Base-by-base conservation (phyloP, 2,888 invertebrate species). In the Ferrisia virgata region DNA sequence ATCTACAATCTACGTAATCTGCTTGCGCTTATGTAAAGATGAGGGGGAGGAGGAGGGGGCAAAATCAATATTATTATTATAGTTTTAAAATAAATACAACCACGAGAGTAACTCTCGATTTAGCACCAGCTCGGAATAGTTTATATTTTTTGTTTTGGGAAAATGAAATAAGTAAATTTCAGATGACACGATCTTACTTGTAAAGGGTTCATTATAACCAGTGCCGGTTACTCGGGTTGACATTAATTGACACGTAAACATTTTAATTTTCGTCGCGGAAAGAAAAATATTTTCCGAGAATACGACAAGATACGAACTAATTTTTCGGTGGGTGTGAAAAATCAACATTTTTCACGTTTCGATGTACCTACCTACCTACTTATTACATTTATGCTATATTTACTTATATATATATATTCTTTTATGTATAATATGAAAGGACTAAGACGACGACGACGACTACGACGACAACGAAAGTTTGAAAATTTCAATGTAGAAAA, bases 281-380 rank as follows among this genome's bases (percentile, higher is more conserved):
- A 25, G 13, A 72, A 2, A 11, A 33, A 72, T n/a, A 72, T 33
- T 72, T 72, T 36, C 25, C 72, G 33, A 22, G 33, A 22, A 72
- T 13, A 11, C 22, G 25, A 64, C 58, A 53, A 53, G 15, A 31
- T 11, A 28, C 28, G 8, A 18, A 18, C 72, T 72, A 72, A 72
- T 72, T 72, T 33, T n/a, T 64, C 25, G 58, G 58, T 11, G 58
- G 58, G 72, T n/a, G 72, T n/a, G 72, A 72, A 72, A 72, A 72
- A 72, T 72, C 72, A 72, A 72, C 72, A 72, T 33, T 72, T 72
- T 72, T 72, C 72, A 72, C 72, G 72, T 72, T 72, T 72, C 72
- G 72, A 72, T 72, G 6, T 33, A n/a, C n/a, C n/a, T n/a, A n/a
- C n/a, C n/a, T n/a, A n/a, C n/a, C n/a, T n/a, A n/a, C n/a, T n/a